Evolutionary conservation across 1,140 invertebrate species (phyloP).

Genomic region (Drosophila ercepeae): DNA sequence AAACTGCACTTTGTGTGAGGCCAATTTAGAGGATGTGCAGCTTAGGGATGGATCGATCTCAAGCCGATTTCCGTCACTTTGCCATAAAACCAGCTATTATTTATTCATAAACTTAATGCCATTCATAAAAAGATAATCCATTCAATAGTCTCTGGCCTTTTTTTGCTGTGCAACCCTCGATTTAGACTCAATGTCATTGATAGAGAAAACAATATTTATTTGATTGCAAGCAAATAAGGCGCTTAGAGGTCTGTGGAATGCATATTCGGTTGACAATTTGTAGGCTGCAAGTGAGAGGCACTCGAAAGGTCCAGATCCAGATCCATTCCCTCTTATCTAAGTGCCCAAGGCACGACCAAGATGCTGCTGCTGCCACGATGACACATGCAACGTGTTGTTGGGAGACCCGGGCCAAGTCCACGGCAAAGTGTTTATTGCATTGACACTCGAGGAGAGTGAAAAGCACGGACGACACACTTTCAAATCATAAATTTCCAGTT

Average conservation of each 20-base stretch:
- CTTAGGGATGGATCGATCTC: constrained; percentile 59
- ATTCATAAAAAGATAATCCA: neutral
- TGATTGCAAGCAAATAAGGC: constrained; percentile 60
- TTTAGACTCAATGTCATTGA: constrained; percentile 48
- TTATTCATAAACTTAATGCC: neutral
- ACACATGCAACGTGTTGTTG: constrained; percentile 69
- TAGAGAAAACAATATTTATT: constrained; percentile 65
- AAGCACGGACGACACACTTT: constrained; percentile 63
- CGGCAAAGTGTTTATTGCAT: constrained; percentile 75
- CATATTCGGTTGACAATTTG: constrained; percentile 71
- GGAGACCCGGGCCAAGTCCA: constrained; percentile 7
- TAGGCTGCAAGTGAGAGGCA: constrained; percentile 32
- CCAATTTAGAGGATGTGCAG: constrained; percentile 49
- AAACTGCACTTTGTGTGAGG: constrained; percentile 74
- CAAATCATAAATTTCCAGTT: constrained; percentile 79
- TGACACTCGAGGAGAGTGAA: constrained; percentile 60
- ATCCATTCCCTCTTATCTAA: constrained; percentile 58
- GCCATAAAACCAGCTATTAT: neutral
- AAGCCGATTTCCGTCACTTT: neutral
- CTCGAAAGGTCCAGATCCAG: constrained; percentile 11
- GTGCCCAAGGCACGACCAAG: constrained; percentile 66
- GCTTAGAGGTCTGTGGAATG: constrained; percentile 58
- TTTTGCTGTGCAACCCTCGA: constrained; percentile 29
- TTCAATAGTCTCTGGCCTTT: neutral
- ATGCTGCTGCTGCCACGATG: constrained; percentile 46